Evolutionary conservation across 2,888 invertebrate species (phyloP).

Genomic region (Tenthredo distinguenda): DNA sequence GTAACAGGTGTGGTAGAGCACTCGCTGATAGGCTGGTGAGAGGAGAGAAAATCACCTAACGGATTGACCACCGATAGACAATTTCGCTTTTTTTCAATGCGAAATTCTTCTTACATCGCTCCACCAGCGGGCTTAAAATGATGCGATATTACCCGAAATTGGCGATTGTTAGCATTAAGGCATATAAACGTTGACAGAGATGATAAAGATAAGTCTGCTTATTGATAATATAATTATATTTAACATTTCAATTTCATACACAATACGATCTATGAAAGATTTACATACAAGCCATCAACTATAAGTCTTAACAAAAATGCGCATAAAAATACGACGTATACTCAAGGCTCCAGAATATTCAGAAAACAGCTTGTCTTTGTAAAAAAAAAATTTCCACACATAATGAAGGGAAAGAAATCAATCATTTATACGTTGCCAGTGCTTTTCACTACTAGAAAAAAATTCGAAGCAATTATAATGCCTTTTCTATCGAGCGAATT

Average conservation of each 20-base stretch:
- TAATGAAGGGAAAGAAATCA: conserved; percentile 35
- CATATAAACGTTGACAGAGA: not conserved
- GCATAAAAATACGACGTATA: conserved; percentile 38
- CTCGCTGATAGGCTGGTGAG: not conserved
- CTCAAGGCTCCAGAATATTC: conserved; percentile 42
- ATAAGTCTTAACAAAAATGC: conserved; percentile 32
- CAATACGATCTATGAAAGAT: conserved; percentile 49
- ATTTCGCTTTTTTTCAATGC: too few relatives aligned
- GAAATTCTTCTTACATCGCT: too few relatives aligned
- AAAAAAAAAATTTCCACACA: conserved; percentile 25
- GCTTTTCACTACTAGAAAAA: conserved; percentile 27
- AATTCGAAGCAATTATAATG: conserved; percentile 26
- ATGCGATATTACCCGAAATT: not conserved
- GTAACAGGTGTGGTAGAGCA: too few relatives aligned
- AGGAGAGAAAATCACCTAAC: not conserved
- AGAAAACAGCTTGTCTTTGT: not conserved
- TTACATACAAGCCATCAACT: conserved; percentile 44
- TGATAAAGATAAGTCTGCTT: not conserved
- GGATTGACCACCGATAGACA: too few relatives aligned
- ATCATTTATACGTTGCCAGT: conserved; percentile 28
- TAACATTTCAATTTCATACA: conserved; percentile 54
- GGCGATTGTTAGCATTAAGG: not conserved
- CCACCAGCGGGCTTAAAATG: not conserved
- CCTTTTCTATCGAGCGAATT: not conserved
- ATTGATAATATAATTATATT: conserved; percentile 55